phyloP scores from a whole-genome alignment of 1,140 invertebrate genomes.

The Probaryconus sp. region DNA sequence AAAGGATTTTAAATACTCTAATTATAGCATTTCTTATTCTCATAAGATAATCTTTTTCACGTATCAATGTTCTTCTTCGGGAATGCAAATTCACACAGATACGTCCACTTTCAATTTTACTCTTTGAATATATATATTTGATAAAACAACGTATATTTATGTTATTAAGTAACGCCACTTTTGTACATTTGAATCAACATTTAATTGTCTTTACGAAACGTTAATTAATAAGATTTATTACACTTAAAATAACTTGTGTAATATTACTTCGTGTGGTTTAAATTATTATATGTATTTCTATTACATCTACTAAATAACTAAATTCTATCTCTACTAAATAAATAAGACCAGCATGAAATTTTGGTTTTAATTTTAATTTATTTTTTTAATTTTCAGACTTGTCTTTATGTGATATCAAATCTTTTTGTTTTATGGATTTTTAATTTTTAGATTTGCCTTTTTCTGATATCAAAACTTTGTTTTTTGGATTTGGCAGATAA shows the following conservation, averaged over 20 bases:
- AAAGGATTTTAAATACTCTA: slow-evolving; percentile 8
- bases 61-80: too few species aligned
- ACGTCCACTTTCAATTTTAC: slow-evolving; percentile 2
- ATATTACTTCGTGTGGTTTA: not conserved
- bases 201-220: slow-evolving; percentile 27
- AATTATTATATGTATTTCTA: slow-evolving; percentile 4
- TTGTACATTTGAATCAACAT: slow-evolving; percentile 39
- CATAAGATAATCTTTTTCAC: slow-evolving; percentile 12
- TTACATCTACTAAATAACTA: slow-evolving; percentile 1
- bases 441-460: too few species aligned
- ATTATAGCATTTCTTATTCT: slow-evolving; percentile 25
- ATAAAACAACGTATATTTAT: slow-evolving; percentile 1
- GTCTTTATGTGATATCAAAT: too few species aligned
- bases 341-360: too few species aligned
- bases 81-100: too few species aligned
- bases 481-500: too few species aligned
- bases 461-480: too few species aligned
- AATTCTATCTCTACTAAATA: too few species aligned
- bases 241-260: not conserved
- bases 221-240: slow-evolving; percentile 27
- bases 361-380: too few species aligned
- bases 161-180: slow-evolving; percentile 15
- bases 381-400: too few species aligned
- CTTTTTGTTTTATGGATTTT: too few species aligned
- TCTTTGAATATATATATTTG: too few species aligned